Evolutionary conservation across 2,113 vertebrate species (phyloP).

Genomic region (Copsychus sechellarum): DNA sequence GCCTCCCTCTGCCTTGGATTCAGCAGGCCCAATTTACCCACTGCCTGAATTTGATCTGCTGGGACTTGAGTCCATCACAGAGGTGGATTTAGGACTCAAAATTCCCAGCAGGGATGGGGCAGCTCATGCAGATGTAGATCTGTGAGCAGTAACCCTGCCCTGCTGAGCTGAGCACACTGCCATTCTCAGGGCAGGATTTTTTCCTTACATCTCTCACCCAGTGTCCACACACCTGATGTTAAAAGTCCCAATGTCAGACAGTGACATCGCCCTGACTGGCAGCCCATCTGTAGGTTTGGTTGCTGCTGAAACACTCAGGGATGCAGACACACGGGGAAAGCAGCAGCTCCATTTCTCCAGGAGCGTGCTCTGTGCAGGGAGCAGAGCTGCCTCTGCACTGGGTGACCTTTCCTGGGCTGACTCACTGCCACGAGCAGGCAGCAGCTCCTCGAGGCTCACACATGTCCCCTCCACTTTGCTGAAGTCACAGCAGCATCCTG

Average conservation of each 20-base stretch:
- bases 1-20: accelerated
- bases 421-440: background rate
- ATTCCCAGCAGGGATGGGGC: background rate
- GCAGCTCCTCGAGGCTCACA: background rate
- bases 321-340: background rate
- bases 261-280: too few relatives aligned
- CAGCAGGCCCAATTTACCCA: background rate
- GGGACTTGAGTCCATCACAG: background rate
- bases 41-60: accelerated
- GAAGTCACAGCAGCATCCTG: background rate
- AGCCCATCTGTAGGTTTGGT: accelerated
- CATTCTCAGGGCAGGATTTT: background rate
- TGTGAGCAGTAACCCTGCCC: background rate
- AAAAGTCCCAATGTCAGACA: background rate
- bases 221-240: accelerated
- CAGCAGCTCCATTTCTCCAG: background rate
- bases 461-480: background rate
- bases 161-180: too few relatives aligned
- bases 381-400: background rate
- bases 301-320: accelerated
- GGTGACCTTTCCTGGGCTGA: background rate
- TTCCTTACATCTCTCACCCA: accelerated
- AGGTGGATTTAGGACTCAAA: background rate
- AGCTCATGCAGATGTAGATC: background rate
- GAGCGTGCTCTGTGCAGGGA: accelerated